Evolutionary conservation across 2,797 vertebrate genomes (phyloP).

Genomic region (Pangasius mekongensis): DNA sequence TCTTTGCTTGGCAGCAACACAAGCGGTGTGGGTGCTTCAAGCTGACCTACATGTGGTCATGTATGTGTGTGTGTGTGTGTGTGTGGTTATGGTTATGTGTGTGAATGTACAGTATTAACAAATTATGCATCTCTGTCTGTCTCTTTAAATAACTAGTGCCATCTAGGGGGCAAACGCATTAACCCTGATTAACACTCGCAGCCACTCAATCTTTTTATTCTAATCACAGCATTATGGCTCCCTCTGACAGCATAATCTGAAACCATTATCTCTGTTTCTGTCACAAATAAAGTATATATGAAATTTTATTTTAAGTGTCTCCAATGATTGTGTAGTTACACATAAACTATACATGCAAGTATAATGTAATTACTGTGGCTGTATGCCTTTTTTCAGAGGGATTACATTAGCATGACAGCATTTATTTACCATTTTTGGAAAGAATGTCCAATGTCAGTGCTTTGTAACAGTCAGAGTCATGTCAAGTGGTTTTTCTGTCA

Average conservation of each 20-base stretch:
- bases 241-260: neutral
- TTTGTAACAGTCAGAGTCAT: neutral
- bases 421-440: neutral
- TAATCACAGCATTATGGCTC: constrained; percentile 25
- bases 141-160: neutral
- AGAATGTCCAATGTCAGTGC: neutral
- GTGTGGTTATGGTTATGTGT: neutral
- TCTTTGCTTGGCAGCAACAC: constrained; percentile 27
- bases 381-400: neutral
- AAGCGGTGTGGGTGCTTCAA: constrained; percentile 25
- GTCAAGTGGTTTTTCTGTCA: too few relatives aligned
- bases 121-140: constrained; percentile 20
- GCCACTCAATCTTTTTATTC: neutral
- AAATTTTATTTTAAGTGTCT: neutral
- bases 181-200: constrained; percentile 41
- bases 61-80: constrained; percentile 3
- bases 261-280: neutral
- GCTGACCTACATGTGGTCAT: neutral
- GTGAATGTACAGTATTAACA: constrained; percentile 22
- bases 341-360: neutral
- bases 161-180: constrained; percentile 14
- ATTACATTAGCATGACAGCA: neutral
- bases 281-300: neutral
- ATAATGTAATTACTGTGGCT: neutral
- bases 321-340: neutral